phyloP scores from a whole-genome alignment of 1,140 invertebrate species.

The Caenorhabditis inopinata region DNA sequence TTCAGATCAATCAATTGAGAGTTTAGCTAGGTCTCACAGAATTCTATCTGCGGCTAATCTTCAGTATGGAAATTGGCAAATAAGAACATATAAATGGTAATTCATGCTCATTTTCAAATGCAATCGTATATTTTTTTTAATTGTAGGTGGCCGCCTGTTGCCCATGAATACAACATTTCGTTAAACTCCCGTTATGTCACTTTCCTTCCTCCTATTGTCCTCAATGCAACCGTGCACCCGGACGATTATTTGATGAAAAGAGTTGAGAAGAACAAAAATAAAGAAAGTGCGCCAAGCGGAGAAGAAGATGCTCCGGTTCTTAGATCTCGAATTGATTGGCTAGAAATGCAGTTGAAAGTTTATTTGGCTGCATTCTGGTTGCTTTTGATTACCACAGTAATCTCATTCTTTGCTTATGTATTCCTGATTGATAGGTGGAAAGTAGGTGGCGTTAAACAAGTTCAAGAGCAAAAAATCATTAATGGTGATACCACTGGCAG shows the following conservation, averaged over 20 bases:
- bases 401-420: conserved; percentile 57
- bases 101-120: no score
- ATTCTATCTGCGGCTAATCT: not conserved
- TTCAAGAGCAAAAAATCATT: conserved; percentile 26
- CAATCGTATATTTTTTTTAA: conserved; percentile 2
- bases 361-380: conserved; percentile 52
- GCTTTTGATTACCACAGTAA: conserved; percentile 53
- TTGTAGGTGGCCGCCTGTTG: conserved; percentile 57
- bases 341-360: conserved; percentile 54
- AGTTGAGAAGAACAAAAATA: not conserved
- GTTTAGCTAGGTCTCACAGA: not conserved
- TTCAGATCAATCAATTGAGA: not conserved
- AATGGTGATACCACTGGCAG: not conserved
- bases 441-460: conserved; percentile 18
- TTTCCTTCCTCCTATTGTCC: conserved; percentile 59
- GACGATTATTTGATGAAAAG: not conserved
- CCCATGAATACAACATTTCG: conserved; percentile 57
- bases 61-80: conserved; percentile 52
- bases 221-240: conserved; percentile 43
- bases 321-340: conserved; percentile 54
- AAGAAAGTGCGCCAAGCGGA: not conserved
- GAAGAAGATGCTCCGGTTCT: conserved; percentile 39
- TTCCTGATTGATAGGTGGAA: conserved; percentile 57
- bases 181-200: conserved; percentile 58
- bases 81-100: conserved; percentile 45